Evolutionary conservation across 2,113 vertebrate genomes (phyloP), one percentile per base, ranked within the genome.

Genomic region (Nesogale talazaci): DNA sequence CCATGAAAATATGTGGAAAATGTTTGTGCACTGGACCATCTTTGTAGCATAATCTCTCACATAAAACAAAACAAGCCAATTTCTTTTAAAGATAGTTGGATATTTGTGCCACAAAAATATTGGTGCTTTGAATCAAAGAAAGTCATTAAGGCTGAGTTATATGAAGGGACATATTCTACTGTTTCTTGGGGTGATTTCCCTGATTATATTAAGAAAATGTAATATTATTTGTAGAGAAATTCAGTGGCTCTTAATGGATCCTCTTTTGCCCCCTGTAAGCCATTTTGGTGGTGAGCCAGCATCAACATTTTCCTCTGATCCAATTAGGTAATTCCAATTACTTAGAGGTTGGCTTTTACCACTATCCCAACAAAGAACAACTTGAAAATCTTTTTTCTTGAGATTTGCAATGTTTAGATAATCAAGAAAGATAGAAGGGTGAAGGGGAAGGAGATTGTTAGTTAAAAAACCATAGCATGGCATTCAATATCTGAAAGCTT

Each of bases 121-220:
- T 87, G 56, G 63, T 94, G 52, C 6, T 59, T 93, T 81, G 61
- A 91, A 84, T 82, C 12, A 40, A 67, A 96, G n/a, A 2, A 93
- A 86, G 69, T 67, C 82, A 94, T 69, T 91, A 85, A 89, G 77
- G n/a, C 52, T 59, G 65, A 88, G 65, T 91, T 86, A 70, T 84
- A 75, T 84, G 34, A 22, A 42, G 12, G 40, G 42, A 94, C 16
- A 19, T 77, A 40, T 77, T 31, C 74, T 84, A 75, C 91, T 74
- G 2, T 85, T 93, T 94, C n/a, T 23, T 63, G 78, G 52, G 56
- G 20, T 76, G 57, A 46, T 82, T 76, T 82, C 67, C n/a, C 75
- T 92, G 70, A 92, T 90, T 17, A 87, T 81, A 42, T 59, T 91
- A 89, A 94, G 80, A 65, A 81, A 82, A 91, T 69, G 15, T 36